phyloP scores from a whole-genome alignment of 2,113 vertebrate genomes.

The Brevimyrus niger region DNA sequence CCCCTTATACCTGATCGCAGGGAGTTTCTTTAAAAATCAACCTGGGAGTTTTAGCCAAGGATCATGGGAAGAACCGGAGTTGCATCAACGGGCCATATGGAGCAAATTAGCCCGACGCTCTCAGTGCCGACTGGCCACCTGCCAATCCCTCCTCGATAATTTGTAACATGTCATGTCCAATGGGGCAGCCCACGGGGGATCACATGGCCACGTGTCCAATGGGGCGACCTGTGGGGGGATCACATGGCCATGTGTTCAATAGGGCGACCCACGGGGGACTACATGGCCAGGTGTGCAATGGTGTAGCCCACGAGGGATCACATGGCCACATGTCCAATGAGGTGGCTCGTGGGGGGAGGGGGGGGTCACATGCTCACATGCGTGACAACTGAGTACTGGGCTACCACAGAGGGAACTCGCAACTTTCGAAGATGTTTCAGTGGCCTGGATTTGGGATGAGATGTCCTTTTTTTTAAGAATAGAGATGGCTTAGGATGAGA shows the following conservation, averaged over 20 bases:
- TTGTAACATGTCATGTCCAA: slow-evolving; percentile 38
- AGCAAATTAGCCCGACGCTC: slow-evolving; percentile 33
- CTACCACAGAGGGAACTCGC: background rate
- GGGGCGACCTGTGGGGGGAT: background rate
- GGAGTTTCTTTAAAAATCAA: background rate
- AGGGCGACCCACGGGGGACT: background rate
- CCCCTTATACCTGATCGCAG: background rate
- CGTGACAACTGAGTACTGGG: background rate
- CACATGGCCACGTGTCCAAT: background rate
- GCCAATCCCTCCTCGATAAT: slow-evolving; percentile 23
- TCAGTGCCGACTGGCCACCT: background rate
- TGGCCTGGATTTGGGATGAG: background rate
- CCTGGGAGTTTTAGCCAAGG: background rate
- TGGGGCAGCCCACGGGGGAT: background rate
- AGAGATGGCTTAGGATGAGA: background rate
- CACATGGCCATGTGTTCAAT: background rate
- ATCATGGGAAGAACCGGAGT: background rate
- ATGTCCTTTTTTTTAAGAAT: background rate
- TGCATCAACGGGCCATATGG: slow-evolving; percentile 30
- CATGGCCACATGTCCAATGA: background rate
- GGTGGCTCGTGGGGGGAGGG: background rate
- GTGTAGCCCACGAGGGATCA: background rate
- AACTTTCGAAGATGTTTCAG: background rate
- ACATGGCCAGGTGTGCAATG: background rate
- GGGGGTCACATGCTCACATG: too few relatives aligned